These are phyloP conservation scores for Hymenochirus boettgeri DNA, from an alignment of 2,113 vertebrate species.

Conservation along the genomic window DNA sequence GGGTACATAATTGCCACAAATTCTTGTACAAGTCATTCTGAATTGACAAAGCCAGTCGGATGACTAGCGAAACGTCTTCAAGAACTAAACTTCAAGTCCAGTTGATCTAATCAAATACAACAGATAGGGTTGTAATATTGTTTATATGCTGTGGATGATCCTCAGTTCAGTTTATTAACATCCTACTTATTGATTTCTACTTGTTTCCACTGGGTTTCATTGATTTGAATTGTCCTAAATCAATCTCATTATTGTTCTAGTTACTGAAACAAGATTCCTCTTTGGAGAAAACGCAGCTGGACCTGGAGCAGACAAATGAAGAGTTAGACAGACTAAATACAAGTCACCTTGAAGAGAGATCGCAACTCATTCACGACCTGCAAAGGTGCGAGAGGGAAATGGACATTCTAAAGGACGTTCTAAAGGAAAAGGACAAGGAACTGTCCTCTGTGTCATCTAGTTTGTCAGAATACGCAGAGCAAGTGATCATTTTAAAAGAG, in stretches of 20 bases:
- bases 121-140: too few species aligned
- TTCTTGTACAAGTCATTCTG: too few species aligned
- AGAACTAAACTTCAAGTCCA: too few species aligned
- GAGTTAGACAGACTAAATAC: conserved; percentile 82
- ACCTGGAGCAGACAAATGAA: conserved; percentile 81
- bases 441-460: conserved; percentile 60
- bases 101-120: too few species aligned
- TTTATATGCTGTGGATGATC: too few species aligned
- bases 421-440: conserved; percentile 77
- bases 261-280: conserved; percentile 68
- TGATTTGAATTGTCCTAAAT: too few species aligned
- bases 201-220: too few species aligned
- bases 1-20: too few species aligned
- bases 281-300: conserved; percentile 67
- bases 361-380: conserved; percentile 77
- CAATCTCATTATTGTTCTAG: conserved; percentile 47
- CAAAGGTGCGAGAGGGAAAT: conserved; percentile 84
- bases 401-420: conserved; percentile 70
- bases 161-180: too few species aligned
- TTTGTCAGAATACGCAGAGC: conserved; percentile 72
- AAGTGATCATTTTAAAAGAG: conserved; percentile 63
- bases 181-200: too few species aligned
- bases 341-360: conserved; percentile 68
- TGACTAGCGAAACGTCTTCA: too few species aligned
- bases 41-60: too few species aligned